phyloP scores from a whole-genome alignment of 1,140 invertebrate species.

The Psilanteris sp. region DNA sequence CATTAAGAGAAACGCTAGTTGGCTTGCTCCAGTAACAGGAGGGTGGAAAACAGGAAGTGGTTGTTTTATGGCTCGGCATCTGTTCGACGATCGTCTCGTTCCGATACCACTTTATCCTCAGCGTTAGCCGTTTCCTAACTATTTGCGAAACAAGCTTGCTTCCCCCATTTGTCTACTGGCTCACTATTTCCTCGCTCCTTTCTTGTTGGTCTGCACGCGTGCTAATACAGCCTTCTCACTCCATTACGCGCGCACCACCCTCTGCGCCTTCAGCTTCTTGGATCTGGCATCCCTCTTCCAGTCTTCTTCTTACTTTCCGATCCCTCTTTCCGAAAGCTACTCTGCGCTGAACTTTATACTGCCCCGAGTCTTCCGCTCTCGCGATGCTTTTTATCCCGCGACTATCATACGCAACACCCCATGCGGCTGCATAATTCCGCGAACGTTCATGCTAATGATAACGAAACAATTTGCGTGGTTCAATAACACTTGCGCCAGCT shows the following conservation, averaged over 20 bases:
- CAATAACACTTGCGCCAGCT: no score
- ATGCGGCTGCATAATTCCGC: no score
- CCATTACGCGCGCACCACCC: conserved; percentile 36
- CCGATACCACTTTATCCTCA: conserved; percentile 81
- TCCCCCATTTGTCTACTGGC: conserved; percentile 49
- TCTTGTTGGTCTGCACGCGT: conserved; percentile 26
- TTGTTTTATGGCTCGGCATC: conserved; percentile 80
- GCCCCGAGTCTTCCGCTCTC: conserved; percentile 33
- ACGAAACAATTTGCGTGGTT: no score
- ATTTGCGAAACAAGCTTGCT: conserved; percentile 78
- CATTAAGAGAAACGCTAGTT: conserved; percentile 80
- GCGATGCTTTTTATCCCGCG: conserved; percentile 54
- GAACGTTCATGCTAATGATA: no score
- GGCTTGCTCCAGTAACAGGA: conserved; percentile 69
- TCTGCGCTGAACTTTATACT: conserved; percentile 40
- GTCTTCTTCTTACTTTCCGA: conserved; percentile 61
- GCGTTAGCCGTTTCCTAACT: conserved; percentile 80
- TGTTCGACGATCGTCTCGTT: conserved; percentile 81
- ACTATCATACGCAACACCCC: conserved; percentile 55
- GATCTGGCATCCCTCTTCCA: conserved; percentile 42
- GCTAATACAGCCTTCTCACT: conserved; percentile 47
- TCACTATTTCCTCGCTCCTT: conserved; percentile 52
- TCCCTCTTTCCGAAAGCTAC: conserved; percentile 64
- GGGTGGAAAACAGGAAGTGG: conserved; percentile 75
- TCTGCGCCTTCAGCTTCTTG: conserved; percentile 21